phyloP scores from a whole-genome alignment of 1,140 invertebrate genomes.

The Macrocentrus cingulum region DNA sequence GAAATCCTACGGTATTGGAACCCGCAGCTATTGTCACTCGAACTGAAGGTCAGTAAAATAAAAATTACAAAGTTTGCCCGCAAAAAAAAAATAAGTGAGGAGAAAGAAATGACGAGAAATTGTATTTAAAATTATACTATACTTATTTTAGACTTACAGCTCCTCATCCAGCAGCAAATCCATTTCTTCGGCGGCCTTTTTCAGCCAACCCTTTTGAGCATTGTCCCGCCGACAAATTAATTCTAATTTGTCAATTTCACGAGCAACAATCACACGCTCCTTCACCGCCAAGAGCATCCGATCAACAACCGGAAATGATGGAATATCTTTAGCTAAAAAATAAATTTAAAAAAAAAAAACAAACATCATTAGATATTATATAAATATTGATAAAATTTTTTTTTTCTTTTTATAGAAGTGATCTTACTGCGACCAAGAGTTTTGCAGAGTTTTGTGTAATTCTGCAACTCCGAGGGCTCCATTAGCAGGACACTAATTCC shows the following conservation, averaged over 20 bases:
- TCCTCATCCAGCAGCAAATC: constrained; percentile 83
- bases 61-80: too few relatives aligned
- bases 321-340: constrained; percentile 74
- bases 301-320: constrained; percentile 77
- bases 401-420: constrained; percentile 25
- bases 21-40: too few relatives aligned
- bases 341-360: constrained; percentile 12
- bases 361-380: not conserved
- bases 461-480: constrained; percentile 80
- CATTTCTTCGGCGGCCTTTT: constrained; percentile 80
- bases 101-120: too few relatives aligned
- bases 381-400: constrained; percentile 18
- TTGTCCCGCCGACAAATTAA: constrained; percentile 69
- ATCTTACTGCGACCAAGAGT: constrained; percentile 82
- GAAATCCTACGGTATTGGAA: too few relatives aligned
- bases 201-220: constrained; percentile 78
- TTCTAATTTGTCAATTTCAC: constrained; percentile 76
- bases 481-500: constrained; percentile 92
- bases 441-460: constrained; percentile 80
- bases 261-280: constrained; percentile 73
- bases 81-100: too few relatives aligned
- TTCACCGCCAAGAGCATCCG: constrained; percentile 69
- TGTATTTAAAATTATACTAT: constrained; percentile 35
- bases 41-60: too few relatives aligned
- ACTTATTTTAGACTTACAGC: constrained; percentile 70